Conservation (phyloP, 2,113 vertebrate genomes). For the Tonatia bakeri region DNA sequence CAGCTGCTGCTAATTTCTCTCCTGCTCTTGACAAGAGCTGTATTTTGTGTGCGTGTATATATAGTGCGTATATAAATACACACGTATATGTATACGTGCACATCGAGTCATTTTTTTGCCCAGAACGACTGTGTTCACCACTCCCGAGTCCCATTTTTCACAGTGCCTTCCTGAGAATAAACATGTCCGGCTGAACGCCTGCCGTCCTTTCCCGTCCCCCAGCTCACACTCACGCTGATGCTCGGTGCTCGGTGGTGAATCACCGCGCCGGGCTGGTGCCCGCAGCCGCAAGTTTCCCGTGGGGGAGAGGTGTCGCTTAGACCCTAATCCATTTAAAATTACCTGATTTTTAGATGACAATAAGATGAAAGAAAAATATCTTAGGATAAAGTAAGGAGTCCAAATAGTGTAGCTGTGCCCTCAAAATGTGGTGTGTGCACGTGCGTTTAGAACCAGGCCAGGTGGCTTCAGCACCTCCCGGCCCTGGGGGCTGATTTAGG, state of each 20-base stretch:
- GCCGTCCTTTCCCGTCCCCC: neutral
- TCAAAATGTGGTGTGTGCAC: neutral
- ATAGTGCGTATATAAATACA: no score
- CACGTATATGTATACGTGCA: neutral
- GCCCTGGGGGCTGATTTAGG: neutral
- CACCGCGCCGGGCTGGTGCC: neutral
- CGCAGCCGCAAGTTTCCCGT: neutral
- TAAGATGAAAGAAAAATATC: neutral
- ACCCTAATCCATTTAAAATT: neutral
- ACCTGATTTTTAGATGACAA: neutral
- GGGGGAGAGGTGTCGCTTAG: neutral
- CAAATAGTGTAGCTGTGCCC: neutral
- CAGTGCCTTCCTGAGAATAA: neutral
- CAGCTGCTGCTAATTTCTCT: constrained; percentile 46
- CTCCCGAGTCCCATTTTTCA: neutral
- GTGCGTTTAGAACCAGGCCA: neutral
- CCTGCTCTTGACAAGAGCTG: neutral
- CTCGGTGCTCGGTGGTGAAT: neutral
- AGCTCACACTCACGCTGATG: neutral
- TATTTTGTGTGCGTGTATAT: neutral
- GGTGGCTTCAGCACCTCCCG: neutral
- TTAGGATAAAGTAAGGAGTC: neutral
- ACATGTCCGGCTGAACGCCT: neutral
- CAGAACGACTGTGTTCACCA: neutral
- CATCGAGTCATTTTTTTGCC: neutral